Evolutionary conservation across 1,140 invertebrate genomes (phyloP), one percentile per base, ranked within the genome.

Genomic region (Polypedilum vanderplanki): DNA sequence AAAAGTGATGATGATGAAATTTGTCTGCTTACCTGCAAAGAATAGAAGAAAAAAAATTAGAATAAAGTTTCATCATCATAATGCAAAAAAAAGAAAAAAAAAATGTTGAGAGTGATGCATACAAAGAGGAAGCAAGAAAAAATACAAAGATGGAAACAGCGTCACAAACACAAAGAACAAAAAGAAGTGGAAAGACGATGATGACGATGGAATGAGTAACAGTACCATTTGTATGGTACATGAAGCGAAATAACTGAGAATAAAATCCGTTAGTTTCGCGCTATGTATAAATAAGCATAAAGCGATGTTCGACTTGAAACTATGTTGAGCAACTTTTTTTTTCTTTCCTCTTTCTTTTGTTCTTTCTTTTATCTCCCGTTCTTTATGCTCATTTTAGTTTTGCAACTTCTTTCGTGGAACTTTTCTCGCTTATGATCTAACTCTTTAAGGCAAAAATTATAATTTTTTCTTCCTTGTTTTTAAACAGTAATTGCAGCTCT

Each of bases 311-410:
- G 24, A 33, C 24, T 46, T 57, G 46, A 57, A 57, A n/a, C 46
- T n/a, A 57, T 57, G 46, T 57, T 57, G 46, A 57, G 46, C 46
- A 57, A 57, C 46, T 57, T 57, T 57, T 57, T 57, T 57, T 57
- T 57, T 12, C n/a, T 15, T n/a, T n/a, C n/a, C n/a, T n/a, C n/a
- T n/a, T n/a, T n/a, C 46, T 57, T 57, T 33, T 33, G 24, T 33
- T 33, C 24, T 33, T 33, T 33, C 24, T 33, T 5, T 33, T 33
- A 33, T 33, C 24, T 33, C 24, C 5, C 24, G 24, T 57, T 57
- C 46, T 57, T 57, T n/a, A 57, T 15, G 46, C 4, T n/a, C 46
- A 57, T 57, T 57, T 57, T 57, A 12, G 10, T 9, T 4, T 12
- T 15, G n/a, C n/a, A n/a, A n/a, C n/a, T 57, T 57, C 46, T 57